Base-by-base conservation (phyloP, 1,140 invertebrate species). In the Kradibia gibbosae region DNA sequence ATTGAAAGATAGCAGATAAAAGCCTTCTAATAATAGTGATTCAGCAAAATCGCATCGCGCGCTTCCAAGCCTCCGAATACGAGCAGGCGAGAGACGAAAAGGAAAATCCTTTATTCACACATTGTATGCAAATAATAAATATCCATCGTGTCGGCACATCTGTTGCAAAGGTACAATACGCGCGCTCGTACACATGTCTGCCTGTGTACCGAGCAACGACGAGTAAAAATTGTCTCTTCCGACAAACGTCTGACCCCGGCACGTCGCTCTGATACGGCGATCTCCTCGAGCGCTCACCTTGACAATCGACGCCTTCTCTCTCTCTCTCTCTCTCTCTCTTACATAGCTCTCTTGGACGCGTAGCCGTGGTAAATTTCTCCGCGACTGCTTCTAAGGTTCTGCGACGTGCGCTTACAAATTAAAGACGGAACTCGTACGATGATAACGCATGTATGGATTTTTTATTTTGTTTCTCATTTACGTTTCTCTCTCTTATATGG, bases 221-320 rank as follows among this genome's bases (percentile, higher is more conserved):
- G 57, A 39, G 25, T 71, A 71, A 71, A 78, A 78, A 71, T 78
- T 42, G 22, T 78, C 50, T 78, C 71, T 31, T 34, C 71, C n/a
- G 48, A 25, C 48, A 73, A n/a, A 53, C n/a, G 42, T 78, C 62
- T 36, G 50, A 15, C 13, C 22, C 60, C 60, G n/a, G 57, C 10
- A 67, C 34, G 42, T 20, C 57, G 42, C 57, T 7, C 17, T n/a
- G 28, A 28, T 1, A 39, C 31, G 13, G 67, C 25, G 65, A 70
- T 39, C 50, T 60, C 55, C 76, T 57, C 60, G 15, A 60, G 45
- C 45, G 45, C 25, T 77, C 50, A 77, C 73, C 80, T 77, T 82
- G 78, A 73, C 78, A 71, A 62, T 36, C 28, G 31, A 11, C n/a
- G 1, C 3, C 72, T 36, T 42, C 17, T 42, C 39, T 48, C 25